phyloP scores from a whole-genome alignment of 2,888 invertebrate species.

The Tetragnatha montana region DNA sequence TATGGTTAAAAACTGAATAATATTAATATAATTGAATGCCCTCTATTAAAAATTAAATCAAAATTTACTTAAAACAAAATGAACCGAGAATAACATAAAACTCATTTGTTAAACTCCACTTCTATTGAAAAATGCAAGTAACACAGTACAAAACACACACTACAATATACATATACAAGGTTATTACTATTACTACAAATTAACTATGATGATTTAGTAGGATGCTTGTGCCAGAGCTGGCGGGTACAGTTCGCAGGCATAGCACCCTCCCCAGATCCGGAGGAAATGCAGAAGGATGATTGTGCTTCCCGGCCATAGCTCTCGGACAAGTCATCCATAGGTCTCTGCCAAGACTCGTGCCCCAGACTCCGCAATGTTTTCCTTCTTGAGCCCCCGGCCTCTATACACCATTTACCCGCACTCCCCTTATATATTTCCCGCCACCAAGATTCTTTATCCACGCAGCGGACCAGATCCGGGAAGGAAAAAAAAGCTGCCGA shows the following conservation, averaged over 20 bases:
- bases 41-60: too few relatives aligned
- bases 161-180: too few relatives aligned
- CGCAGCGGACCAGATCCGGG: constrained; percentile 49
- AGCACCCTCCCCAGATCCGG: neutral
- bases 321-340: constrained; percentile 48
- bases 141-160: too few relatives aligned
- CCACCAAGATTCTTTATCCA: constrained; percentile 31
- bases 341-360: constrained; percentile 54
- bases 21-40: too few relatives aligned
- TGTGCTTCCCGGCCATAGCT: constrained; percentile 55
- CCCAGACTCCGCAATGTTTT: constrained; percentile 26
- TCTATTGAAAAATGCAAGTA: too few relatives aligned
- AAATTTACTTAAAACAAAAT: too few relatives aligned
- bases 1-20: too few relatives aligned
- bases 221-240: neutral
- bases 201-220: neutral
- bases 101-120: too few relatives aligned
- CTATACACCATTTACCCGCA: constrained; percentile 38
- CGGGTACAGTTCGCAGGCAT: neutral
- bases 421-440: constrained; percentile 3
- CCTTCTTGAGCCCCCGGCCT: constrained; percentile 24
- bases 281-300: constrained; percentile 52
- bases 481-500: constrained; percentile 15
- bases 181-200: too few relatives aligned
- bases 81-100: too few relatives aligned